Evolutionary conservation across 1,140 invertebrate species (phyloP).

Genomic region (Drosophila nasuta): DNA sequence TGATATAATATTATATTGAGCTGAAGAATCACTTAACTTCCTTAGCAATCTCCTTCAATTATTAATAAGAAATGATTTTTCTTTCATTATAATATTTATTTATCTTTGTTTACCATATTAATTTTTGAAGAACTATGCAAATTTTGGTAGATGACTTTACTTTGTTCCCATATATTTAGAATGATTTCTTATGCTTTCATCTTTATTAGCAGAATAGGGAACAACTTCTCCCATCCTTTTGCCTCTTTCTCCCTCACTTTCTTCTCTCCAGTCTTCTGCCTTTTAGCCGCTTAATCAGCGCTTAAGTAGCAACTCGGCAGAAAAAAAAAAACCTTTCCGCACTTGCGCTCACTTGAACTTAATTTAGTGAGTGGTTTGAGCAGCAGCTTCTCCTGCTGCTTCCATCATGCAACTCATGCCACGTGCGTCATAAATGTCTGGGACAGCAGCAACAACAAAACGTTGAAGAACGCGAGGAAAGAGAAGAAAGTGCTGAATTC

Average conservation of each 20-base stretch:
- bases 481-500: slow-evolving; percentile 7
- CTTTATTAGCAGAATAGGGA: not conserved
- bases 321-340: slow-evolving; percentile 51
- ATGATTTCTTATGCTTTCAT: not conserved
- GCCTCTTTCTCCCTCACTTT: not conserved
- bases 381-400: slow-evolving; percentile 1
- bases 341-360: slow-evolving; percentile 57
- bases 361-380: slow-evolving; percentile 56
- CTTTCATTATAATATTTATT: too few species aligned
- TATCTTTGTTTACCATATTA: too few species aligned
- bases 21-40: too few species aligned
- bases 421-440: slow-evolving; percentile 43
- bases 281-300: slow-evolving; percentile 46
- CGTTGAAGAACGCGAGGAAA: not conserved
- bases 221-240: not conserved
- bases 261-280: not conserved
- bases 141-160: too few species aligned
- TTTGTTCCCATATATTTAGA: not conserved
- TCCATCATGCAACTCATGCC: not conserved
- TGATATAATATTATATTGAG: too few species aligned
- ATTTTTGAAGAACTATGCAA: too few species aligned
- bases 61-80: too few species aligned
- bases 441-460: slow-evolving; percentile 17
- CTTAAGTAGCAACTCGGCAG: slow-evolving; percentile 44
- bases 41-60: too few species aligned